These are phyloP conservation scores for Lymantria monacha DNA, from an alignment of 2,888 invertebrate species.

Conservation along the genomic window DNA sequence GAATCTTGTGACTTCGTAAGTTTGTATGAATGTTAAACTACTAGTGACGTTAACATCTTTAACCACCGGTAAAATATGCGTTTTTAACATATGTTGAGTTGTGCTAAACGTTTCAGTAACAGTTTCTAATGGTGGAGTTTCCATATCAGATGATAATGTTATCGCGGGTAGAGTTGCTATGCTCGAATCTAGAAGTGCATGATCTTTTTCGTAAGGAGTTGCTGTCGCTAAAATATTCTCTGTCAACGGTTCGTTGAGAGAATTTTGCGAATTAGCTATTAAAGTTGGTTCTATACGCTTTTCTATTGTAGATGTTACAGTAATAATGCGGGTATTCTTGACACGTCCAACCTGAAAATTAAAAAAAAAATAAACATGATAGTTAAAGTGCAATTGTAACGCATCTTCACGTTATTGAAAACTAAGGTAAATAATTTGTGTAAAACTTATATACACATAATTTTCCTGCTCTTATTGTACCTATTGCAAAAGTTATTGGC, in stretches of 20 bases:
- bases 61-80: conserved; percentile 93
- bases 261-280: conserved; percentile 77
- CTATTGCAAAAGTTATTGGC: too few species aligned
- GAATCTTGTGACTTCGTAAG: conserved; percentile 92
- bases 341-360: conserved; percentile 89
- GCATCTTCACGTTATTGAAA: too few species aligned
- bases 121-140: conserved; percentile 93
- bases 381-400: background rate
- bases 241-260: conserved; percentile 89
- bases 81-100: conserved; percentile 93
- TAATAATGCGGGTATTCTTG: conserved; percentile 93
- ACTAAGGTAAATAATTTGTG: too few species aligned
- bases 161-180: conserved; percentile 92
- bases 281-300: conserved; percentile 86
- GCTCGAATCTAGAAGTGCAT: conserved; percentile 86
- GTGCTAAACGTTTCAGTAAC: conserved; percentile 95
- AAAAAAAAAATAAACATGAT: conserved; percentile 6
- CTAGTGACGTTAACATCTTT: conserved; percentile 88
- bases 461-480: too few species aligned
- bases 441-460: too few species aligned
- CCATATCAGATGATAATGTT: conserved; percentile 87
- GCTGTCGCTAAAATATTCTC: conserved; percentile 93
- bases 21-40: conserved; percentile 92
- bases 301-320: conserved; percentile 93
- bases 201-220: conserved; percentile 87